phyloP scores from a whole-genome alignment of 2,888 invertebrate genomes.

The Laothoe populi region DNA sequence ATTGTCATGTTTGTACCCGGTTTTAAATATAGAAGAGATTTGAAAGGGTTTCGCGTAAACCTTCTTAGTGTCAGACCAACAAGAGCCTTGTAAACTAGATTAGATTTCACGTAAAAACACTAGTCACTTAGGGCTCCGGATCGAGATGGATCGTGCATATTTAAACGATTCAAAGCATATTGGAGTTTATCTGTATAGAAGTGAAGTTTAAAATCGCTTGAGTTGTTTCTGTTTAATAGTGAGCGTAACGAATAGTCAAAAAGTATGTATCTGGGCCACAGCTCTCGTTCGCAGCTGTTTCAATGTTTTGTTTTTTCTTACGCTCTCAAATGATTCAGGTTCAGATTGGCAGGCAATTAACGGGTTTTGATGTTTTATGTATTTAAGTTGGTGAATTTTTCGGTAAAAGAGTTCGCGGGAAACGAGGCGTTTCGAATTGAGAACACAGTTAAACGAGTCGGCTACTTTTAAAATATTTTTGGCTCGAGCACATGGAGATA shows the following conservation, averaged over 20 bases:
- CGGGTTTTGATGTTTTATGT: slow-evolving; percentile 14
- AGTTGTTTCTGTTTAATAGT: not conserved
- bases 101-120: slow-evolving; percentile 16
- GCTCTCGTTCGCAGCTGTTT: slow-evolving; percentile 16
- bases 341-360: slow-evolving; percentile 22
- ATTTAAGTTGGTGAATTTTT: slow-evolving; percentile 24
- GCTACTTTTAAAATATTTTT: not conserved
- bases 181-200: not conserved
- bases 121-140: slow-evolving; percentile 3
- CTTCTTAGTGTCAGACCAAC: slow-evolving; percentile 5
- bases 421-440: not conserved
- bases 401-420: not conserved
- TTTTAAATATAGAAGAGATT: too few relatives aligned
- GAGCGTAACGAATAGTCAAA: slow-evolving; percentile 21
- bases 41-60: not conserved
- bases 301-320: slow-evolving; percentile 20
- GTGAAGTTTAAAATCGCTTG: not conserved
- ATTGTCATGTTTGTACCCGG: too few relatives aligned
- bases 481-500: too few relatives aligned
- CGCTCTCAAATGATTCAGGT: slow-evolving; percentile 19
- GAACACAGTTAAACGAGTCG: not conserved
- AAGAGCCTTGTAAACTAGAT: not conserved
- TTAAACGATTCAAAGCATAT: not conserved
- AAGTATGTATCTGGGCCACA: slow-evolving; percentile 18
- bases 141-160: slow-evolving; percentile 15